These are phyloP conservation scores for Lithophane ornitopus DNA, from an alignment of 2,888 invertebrate genomes.

Conservation along the genomic window DNA sequence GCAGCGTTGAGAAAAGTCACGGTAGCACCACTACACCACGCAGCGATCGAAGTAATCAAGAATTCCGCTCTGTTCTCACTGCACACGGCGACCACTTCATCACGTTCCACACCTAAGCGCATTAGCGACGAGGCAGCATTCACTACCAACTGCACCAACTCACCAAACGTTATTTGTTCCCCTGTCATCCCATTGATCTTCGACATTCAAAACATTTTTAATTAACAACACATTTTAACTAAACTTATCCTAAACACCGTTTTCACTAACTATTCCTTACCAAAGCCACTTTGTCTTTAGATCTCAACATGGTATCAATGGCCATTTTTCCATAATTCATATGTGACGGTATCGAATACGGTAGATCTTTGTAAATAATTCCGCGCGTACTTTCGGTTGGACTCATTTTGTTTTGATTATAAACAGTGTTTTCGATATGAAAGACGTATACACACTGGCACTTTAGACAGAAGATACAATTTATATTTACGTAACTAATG, in stretches of 20 bases:
- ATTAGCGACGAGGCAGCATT: slow-evolving; percentile 73
- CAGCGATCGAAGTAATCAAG: slow-evolving; percentile 68
- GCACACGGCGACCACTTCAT: slow-evolving; percentile 78
- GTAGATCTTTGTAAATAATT: slow-evolving; percentile 72
- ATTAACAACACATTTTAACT: slow-evolving; percentile 24
- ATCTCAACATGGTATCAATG: slow-evolving; percentile 71
- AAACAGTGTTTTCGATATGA: slow-evolving; percentile 11
- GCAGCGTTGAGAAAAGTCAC: slow-evolving; percentile 75
- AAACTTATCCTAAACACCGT: not conserved
- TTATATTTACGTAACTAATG: slow-evolving; percentile 18
- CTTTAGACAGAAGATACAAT: not conserved
- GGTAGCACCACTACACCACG: slow-evolving; percentile 69
- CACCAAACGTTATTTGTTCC: slow-evolving; percentile 72
- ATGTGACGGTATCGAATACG: slow-evolving; percentile 74
- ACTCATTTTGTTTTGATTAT: slow-evolving; percentile 43
- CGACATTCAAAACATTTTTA: slow-evolving; percentile 63
- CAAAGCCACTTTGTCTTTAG: slow-evolving; percentile 75
- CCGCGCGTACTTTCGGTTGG: slow-evolving; percentile 40
- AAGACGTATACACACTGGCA: slow-evolving; percentile 19
- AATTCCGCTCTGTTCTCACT: slow-evolving; percentile 80
- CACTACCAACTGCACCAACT: slow-evolving; percentile 73
- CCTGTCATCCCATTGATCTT: slow-evolving; percentile 71
- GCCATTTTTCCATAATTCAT: slow-evolving; percentile 77
- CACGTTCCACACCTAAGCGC: slow-evolving; percentile 72
- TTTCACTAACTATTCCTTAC: slow-evolving; percentile 68